phyloP scores from a whole-genome alignment of 2,797 vertebrate species.

The Spizella passerina region DNA sequence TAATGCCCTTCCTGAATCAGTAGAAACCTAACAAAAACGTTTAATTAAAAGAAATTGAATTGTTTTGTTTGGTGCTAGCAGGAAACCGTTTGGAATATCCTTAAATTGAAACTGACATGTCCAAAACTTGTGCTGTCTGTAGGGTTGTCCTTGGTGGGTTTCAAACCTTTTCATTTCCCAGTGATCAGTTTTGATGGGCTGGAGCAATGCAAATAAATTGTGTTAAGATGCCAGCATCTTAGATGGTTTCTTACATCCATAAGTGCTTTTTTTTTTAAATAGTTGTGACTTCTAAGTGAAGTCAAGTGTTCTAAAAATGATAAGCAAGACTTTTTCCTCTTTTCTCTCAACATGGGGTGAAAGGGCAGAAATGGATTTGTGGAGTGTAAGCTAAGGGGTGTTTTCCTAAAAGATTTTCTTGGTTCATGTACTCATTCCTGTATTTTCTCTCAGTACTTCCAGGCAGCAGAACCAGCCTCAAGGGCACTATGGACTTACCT shows the following conservation, averaged over 20 bases:
- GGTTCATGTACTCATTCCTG: background rate
- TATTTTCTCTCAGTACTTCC: background rate
- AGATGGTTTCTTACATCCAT: background rate
- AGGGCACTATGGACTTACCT: conserved; percentile 69
- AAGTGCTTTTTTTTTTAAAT: background rate
- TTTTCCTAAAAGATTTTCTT: background rate
- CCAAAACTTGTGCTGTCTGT: background rate
- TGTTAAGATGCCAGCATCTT: background rate
- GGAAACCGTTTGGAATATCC: background rate
- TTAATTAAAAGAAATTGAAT: background rate
- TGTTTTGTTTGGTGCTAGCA: background rate
- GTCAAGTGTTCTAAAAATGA: background rate
- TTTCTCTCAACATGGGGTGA: background rate
- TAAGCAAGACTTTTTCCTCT: background rate
- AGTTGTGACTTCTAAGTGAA: background rate
- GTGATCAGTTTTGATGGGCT: background rate
- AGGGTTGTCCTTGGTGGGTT: background rate
- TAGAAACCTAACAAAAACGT: background rate
- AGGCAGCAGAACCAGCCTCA: conserved; percentile 82
- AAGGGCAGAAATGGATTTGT: background rate
- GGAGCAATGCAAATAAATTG: background rate
- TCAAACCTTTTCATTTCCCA: background rate
- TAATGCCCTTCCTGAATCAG: background rate
- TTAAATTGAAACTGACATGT: background rate
- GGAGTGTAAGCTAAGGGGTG: background rate